Evolutionary conservation across 1,140 invertebrate genomes (phyloP).

Genomic region (Zaprionus capensis): DNA sequence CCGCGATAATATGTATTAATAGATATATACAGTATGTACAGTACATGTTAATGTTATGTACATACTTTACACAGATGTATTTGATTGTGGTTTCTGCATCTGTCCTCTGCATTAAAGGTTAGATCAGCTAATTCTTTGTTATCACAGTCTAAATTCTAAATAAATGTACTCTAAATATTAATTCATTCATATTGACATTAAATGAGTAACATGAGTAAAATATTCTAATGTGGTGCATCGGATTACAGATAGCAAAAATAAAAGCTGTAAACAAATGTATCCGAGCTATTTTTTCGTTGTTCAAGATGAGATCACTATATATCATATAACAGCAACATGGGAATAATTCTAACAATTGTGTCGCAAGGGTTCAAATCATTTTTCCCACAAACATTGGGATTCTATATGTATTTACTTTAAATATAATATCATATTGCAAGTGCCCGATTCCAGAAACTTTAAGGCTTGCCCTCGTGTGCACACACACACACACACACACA

Average conservation of each 20-base stretch:
- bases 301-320: slow-evolving; percentile 6
- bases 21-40: too few species aligned
- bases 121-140: too few species aligned
- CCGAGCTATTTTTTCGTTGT: neutral
- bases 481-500: slow-evolving; percentile 13
- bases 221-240: too few species aligned
- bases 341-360: slow-evolving; percentile 5
- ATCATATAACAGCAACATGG: neutral
- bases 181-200: too few species aligned
- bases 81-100: neutral
- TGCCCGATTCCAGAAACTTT: slow-evolving; percentile 13
- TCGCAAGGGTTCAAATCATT: slow-evolving; percentile 1
- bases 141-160: too few species aligned
- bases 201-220: too few species aligned
- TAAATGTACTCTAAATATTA: too few species aligned
- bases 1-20: too few species aligned
- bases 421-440: neutral
- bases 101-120: too few species aligned
- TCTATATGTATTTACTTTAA: neutral
- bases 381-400: slow-evolving; percentile 3
- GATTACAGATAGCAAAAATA: neutral
- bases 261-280: neutral
- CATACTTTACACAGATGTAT: too few species aligned
- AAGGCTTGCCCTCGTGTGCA: slow-evolving; percentile 17
- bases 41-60: too few species aligned